These are phyloP conservation scores for Myopa tessellatipennis DNA, from an alignment of 2,888 invertebrate genomes.

Conservation along the genomic window DNA sequence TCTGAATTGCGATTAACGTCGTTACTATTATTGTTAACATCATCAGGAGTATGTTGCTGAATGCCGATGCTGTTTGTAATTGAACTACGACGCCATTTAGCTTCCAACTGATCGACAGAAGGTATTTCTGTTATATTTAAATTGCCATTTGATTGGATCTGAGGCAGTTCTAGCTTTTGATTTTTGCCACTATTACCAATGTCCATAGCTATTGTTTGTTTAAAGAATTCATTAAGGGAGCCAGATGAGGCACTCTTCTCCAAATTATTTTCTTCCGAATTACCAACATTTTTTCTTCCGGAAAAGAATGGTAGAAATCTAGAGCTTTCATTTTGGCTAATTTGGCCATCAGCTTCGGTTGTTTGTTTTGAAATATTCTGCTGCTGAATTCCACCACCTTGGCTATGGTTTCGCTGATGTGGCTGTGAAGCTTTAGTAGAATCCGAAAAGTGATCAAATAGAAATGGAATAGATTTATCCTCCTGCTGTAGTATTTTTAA, in stretches of 20 bases:
- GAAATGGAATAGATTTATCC: constrained; percentile 49
- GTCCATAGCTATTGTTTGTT: constrained; percentile 55
- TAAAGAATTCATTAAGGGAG: constrained; percentile 63
- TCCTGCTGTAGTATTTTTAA: constrained; percentile 12
- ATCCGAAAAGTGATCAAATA: constrained; percentile 52
- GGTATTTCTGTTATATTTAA: constrained; percentile 56
- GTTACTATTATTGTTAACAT: constrained; percentile 47
- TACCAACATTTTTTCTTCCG: constrained; percentile 32
- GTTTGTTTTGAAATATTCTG: constrained; percentile 28
- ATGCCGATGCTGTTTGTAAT: constrained; percentile 40
- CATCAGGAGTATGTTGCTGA: constrained; percentile 34
- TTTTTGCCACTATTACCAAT: constrained; percentile 26
- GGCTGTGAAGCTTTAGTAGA: constrained; percentile 35
- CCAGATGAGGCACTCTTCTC: constrained; percentile 55
- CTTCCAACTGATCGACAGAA: constrained; percentile 63
- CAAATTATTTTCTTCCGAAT: constrained; percentile 37
- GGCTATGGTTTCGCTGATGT: constrained; percentile 16
- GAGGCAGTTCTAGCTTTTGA: constrained; percentile 16
- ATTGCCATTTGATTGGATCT: constrained; percentile 13
- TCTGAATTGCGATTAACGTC: constrained; percentile 53
- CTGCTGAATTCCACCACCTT: constrained; percentile 10
- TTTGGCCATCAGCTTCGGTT: constrained; percentile 20
- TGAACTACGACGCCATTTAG: constrained; percentile 63
- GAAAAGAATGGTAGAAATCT: constrained; percentile 51
- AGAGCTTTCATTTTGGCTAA: constrained; percentile 45